Percentiles rank a stretch among this genome's conserved stretches.
These are phyloP conservation scores for Xiphorhynchus elegans DNA, from an alignment of 2,113 vertebrate species.

Conservation along the genomic window DNA sequence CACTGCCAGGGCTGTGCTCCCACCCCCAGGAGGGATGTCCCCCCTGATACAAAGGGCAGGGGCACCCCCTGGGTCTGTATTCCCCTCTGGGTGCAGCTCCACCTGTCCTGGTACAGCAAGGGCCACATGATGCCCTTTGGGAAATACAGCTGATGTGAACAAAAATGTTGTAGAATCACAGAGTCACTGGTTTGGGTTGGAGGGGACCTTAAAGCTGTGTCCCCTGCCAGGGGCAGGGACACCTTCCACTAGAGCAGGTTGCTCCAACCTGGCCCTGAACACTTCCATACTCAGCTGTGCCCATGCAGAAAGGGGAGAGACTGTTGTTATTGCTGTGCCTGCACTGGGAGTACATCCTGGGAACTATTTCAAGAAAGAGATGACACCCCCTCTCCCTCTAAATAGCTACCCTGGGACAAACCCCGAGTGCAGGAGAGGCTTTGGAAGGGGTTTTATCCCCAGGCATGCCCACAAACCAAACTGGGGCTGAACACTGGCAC, in stretches of 20 bases:
- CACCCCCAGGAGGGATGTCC: neutral
- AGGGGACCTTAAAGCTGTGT: neutral
- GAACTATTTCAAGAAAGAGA: neutral
- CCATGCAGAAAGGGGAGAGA: neutral
- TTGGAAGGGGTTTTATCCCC: neutral
- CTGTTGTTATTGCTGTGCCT: neutral
- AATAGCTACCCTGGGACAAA: neutral
- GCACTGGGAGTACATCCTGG: neutral
- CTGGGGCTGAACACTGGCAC: neutral
- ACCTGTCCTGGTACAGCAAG: neutral
- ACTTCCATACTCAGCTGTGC: neutral
- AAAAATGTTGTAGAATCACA: neutral
- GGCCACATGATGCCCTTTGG: neutral
- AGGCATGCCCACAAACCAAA: neutral
- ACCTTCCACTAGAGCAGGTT: neutral
- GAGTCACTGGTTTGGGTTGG: no score
- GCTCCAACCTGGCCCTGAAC: neutral
- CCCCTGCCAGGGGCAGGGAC: neutral
- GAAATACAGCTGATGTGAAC: neutral
- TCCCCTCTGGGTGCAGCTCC: neutral
- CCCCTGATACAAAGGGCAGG: neutral
- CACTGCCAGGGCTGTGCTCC: neutral
- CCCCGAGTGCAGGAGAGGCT: neutral
- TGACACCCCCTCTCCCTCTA: neutral
- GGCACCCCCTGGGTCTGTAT: neutral